Base-by-base conservation (phyloP, 2,797 vertebrate species). In the Enteromius mattozi region DNA sequence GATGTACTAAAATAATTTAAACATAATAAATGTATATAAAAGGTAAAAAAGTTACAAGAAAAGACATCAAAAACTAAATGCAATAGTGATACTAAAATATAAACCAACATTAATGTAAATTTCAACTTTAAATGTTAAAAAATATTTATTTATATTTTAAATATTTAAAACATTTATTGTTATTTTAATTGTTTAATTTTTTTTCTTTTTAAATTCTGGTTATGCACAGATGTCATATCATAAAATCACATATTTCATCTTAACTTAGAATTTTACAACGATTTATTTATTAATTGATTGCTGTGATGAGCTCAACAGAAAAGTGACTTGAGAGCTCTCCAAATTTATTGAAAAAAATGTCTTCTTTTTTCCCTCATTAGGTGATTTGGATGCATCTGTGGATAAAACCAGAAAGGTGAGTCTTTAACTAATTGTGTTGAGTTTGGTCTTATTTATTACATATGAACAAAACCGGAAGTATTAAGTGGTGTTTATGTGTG, bases 321-420 rank as follows among this genome's bases (percentile, higher is more conserved):
- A 65, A 33, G 27, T n/a, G 12, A 56, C 35, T 14, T 16, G 21
- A 21, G 17, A 77, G 35, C 13, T 76, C 59, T 42, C 14, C 8
- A 6, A 61, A 4, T 4, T 9, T 9, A 5, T 2, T 12, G 17
- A 59, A 56, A 30, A n/a, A 72, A 61, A 61, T 21, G 35, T 72
- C 2, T 72, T 35, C 0, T 9, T 6, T 14, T 21, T 4, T 1
- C 16, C 12, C 6, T 1, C 37, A 88, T 4, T 82, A 95, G 95
- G 93, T 90, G 93, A 92, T 14, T 86, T 90, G 0, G 92, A 93
- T 3, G 89, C 91, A 12, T 89, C 89, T 61, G 91, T 89, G 21
- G 75, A 91, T 24, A 91, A 85, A 87, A 93, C 91, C 19, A 95
- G 94, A 90, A 95, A 95, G 95, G 95, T 96, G 40, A 8, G 88